Evolutionary conservation across 2,888 invertebrate genomes (phyloP), one percentile per base, ranked within the genome.

Genomic region (Drosophila neotestacea): DNA sequence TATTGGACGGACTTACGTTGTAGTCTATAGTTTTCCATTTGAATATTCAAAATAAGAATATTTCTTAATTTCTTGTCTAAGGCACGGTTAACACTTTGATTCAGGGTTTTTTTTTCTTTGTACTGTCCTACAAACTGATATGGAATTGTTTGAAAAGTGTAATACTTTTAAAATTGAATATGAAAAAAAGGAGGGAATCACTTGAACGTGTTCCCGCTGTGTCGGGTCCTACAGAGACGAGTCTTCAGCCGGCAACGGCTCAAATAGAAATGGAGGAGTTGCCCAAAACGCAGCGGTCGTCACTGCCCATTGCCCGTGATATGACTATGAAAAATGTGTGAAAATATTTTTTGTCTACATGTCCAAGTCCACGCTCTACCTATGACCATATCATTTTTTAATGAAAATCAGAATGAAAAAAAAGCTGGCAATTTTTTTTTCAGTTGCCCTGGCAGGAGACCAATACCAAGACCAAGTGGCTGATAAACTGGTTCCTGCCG

Each of bases 281-380:
- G 82, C 80, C 88, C 80, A 77, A 79, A 70, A 73, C 72, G 70
- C 77, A 78, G 84, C 81, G 88, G 74, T 77, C 73, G 84, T 81
- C 80, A 82, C 85, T 85, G 85, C 86, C 88, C 65, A 54, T 73
- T 50, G 36, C 44, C 61, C 65, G 67, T 60, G 77, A 79, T 71
- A 81, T 90, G 90, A 90, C 88, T 88, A 90, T 91, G 91, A 91
- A 91, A 91, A 91, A 91, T 91, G 91, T 91, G 91, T 91, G 91
- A 91, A 91, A 91, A 90, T 90, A 90, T 88, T 91, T 91, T 78
- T 77, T 83, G 56, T 83, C 51, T 77, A 47, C 69, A 60, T 68
- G 73, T 70, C 71, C 75, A 80, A 75, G 85, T 62, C 73, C 62
- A 36, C 34, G 22, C 28, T 68, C 58, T 86, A 77, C 79, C 70